phyloP scores from a whole-genome alignment of 2,797 vertebrate species.

The Prunella strophiata region DNA sequence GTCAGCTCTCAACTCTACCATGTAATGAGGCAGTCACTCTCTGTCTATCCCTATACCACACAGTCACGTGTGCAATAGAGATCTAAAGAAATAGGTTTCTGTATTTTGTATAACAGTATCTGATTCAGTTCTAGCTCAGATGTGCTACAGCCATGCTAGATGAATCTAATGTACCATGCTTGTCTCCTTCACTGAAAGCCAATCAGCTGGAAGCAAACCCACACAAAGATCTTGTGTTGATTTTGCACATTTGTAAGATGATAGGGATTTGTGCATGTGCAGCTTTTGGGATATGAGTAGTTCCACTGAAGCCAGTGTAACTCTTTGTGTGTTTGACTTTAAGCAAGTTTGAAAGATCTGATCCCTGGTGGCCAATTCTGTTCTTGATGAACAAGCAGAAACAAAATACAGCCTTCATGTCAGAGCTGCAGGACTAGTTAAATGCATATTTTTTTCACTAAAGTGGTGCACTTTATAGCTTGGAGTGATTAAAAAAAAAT shows the following conservation, averaged over 20 bases:
- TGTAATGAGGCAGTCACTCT: background rate
- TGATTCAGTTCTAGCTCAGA: background rate
- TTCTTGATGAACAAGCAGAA: constrained; percentile 31
- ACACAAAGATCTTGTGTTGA: background rate
- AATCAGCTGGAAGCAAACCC: background rate
- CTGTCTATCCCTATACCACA: background rate
- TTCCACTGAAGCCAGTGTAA: background rate
- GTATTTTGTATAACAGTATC: background rate
- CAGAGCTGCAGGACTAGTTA: background rate
- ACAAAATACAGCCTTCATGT: background rate
- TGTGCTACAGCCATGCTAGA: background rate
- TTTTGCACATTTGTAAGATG: background rate
- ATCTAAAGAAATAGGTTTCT: background rate
- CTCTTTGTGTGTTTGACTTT: constrained; percentile 9
- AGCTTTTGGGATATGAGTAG: background rate
- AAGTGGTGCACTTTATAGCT: background rate
- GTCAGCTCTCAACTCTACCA: background rate
- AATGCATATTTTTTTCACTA: background rate
- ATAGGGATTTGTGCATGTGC: background rate
- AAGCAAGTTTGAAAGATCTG: constrained; percentile 42
- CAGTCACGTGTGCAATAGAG: background rate
- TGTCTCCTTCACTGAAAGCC: background rate
- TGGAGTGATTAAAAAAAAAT: background rate
- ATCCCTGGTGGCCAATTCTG: constrained; percentile 30
- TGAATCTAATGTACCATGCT: background rate